Evolutionary conservation across 1,140 invertebrate genomes (phyloP).

Genomic region (Apis laboriosa): DNA sequence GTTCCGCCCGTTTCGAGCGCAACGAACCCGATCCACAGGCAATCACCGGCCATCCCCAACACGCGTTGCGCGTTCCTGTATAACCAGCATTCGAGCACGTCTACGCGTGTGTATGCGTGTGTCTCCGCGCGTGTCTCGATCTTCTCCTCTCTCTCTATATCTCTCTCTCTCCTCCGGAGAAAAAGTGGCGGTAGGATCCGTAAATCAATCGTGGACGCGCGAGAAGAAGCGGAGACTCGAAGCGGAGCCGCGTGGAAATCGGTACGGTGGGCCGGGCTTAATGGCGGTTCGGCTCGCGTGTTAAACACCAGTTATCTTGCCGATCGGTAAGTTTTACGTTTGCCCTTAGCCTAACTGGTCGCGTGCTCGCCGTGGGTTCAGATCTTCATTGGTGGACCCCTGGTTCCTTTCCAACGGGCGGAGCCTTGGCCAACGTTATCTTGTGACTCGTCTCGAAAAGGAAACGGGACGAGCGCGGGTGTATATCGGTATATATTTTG

Average conservation of each 20-base stretch:
- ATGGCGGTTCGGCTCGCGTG: slow-evolving; percentile 73
- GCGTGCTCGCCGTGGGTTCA: slow-evolving; percentile 67
- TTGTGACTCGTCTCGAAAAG: slow-evolving; percentile 32
- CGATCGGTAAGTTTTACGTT: slow-evolving; percentile 76
- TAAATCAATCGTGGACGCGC: slow-evolving; percentile 64
- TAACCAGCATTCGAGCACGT: slow-evolving; percentile 10
- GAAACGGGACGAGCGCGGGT: background rate
- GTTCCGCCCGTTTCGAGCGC: slow-evolving; percentile 45
- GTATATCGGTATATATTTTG: background rate
- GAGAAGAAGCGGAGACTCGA: background rate
- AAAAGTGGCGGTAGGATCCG: slow-evolving; percentile 46
- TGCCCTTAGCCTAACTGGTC: slow-evolving; percentile 70
- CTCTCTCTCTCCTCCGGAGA: slow-evolving; percentile 19
- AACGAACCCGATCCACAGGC: slow-evolving; percentile 54
- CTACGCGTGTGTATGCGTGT: slow-evolving; percentile 43
- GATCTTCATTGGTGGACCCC: slow-evolving; percentile 69
- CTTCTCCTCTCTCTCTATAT: slow-evolving; percentile 26
- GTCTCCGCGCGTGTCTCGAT: slow-evolving; percentile 49
- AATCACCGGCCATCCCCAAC: slow-evolving; percentile 27
- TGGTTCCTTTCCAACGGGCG: slow-evolving; percentile 58
- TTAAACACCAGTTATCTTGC: slow-evolving; percentile 74
- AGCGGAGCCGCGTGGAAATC: slow-evolving; percentile 56
- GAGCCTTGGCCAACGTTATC: slow-evolving; percentile 57
- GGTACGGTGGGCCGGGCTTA: slow-evolving; percentile 63
- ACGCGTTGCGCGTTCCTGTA: slow-evolving; percentile 25